Percentiles rank a stretch among this genome's conserved stretches.
These are phyloP conservation scores for Halcyon leucocephala DNA, from an alignment of 2,797 vertebrate genomes.

Conservation along the genomic window DNA sequence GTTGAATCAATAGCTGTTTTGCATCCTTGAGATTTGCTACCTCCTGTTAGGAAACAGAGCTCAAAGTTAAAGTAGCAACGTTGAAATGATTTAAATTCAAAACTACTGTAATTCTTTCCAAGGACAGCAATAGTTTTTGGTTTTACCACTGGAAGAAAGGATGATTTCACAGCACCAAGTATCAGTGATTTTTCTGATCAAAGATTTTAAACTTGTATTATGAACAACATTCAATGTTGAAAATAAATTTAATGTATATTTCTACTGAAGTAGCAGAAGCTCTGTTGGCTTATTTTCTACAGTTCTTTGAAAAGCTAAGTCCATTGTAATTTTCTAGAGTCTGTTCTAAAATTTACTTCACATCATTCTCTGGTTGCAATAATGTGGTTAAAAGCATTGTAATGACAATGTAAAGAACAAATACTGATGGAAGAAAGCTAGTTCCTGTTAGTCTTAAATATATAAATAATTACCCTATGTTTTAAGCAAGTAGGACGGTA, in stretches of 20 bases:
- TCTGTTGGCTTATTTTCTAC: background rate
- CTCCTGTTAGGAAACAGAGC: constrained; percentile 80
- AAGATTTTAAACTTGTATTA: background rate
- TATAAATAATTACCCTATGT: background rate
- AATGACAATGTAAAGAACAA: background rate
- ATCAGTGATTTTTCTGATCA: background rate
- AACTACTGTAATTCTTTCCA: background rate
- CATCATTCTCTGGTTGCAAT: background rate
- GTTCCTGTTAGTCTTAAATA: background rate
- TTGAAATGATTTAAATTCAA: background rate
- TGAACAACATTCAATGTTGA: background rate
- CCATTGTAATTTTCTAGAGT: background rate
- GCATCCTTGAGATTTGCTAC: constrained; percentile 88
- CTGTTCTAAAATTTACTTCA: background rate
- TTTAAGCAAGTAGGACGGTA: background rate
- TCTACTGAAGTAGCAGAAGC: background rate
- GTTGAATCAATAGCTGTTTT: constrained; percentile 94
- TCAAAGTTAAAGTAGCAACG: background rate
- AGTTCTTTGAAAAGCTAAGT: background rate
- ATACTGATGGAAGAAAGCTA: background rate
- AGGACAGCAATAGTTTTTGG: background rate
- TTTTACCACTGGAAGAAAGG: background rate
- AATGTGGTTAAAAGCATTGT: background rate
- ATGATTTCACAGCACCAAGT: background rate
- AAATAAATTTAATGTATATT: background rate